phyloP scores from a whole-genome alignment of 2,797 vertebrate species.

The Heliangelus exortis region DNA sequence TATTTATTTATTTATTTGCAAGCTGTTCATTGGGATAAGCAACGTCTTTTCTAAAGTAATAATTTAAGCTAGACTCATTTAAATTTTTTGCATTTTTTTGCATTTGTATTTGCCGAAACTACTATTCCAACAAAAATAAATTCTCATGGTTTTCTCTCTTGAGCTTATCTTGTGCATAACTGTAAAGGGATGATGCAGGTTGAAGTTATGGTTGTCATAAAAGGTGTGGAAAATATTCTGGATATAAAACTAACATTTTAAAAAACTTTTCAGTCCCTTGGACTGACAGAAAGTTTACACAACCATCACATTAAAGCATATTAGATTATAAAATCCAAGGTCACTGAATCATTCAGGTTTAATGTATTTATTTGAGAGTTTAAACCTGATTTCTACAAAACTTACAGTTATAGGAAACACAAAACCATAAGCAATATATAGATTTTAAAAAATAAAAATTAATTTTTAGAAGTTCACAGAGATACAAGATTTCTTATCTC shows the following conservation, averaged over 20 bases:
- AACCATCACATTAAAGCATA: background rate
- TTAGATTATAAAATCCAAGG: background rate
- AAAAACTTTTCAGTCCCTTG: background rate
- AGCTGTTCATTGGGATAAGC: background rate
- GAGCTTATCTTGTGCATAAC: background rate
- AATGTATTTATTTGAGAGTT: background rate
- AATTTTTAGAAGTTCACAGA: background rate
- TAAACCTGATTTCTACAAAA: background rate
- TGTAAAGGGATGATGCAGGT: background rate
- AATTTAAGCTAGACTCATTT: background rate
- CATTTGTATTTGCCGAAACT: background rate
- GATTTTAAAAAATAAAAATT: background rate
- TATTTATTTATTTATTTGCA: background rate
- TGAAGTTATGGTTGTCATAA: background rate
- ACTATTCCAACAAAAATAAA: background rate
- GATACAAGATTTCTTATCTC: background rate
- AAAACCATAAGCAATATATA: background rate
- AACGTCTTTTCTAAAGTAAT: background rate
- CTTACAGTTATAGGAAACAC: background rate
- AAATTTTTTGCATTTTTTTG: background rate
- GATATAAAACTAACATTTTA: background rate
- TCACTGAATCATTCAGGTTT: background rate
- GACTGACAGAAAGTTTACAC: background rate
- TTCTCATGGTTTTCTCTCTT: background rate
- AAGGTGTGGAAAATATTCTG: background rate